Evolutionary conservation across 2,797 vertebrate genomes (phyloP), one percentile per base, ranked within the genome.

Genomic region (Lithobates sylvaticus): DNA sequence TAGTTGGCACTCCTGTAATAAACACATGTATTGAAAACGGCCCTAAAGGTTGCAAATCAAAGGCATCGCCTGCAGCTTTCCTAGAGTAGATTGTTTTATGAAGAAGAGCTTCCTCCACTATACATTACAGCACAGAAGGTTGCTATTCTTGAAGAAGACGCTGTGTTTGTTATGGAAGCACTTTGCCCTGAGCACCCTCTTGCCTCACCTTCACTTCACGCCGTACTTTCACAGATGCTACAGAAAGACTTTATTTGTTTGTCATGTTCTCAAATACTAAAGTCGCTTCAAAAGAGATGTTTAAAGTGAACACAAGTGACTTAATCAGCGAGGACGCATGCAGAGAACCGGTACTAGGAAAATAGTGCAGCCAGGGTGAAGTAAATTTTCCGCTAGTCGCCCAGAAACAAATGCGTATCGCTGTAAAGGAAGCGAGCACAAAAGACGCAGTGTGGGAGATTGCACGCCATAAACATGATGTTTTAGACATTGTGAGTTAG

Each of bases 181-280:
- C 78, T 86, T 76, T 81, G 78, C 84, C 84, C 71, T 76, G 70
- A 81, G 78, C 78, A 70, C 61, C 64, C 71, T 70, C 61, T 29
- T 27, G 34, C 78, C 77, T 81, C n/a, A 32, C 71, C 58, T 65
- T 65, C 44, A 44, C 76, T 78, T 68, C 74, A 54, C 58, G 32
- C 36, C 26, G 6, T 44, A 27, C 18, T 44, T 75, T 44, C 26
- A 68, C 26, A 39, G 16, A 32, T 34, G 44, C 39, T 54, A 73
- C 58, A 80, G 18, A 23, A 13, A 68, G 71, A 6, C 10, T 65
- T 34, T 68, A 54, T 85, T 79, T 85, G 58, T 85, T 79, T 85
- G 76, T 39, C 42, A 54, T 21, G 27, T 65, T 75, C 70, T 85
- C 29, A 21, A 61, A 73, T 34, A 36, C 34, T 78, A 71, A 84